These are phyloP conservation scores for Ligdia adustata DNA, from an alignment of 2,888 invertebrate genomes.

Conservation along the genomic window DNA sequence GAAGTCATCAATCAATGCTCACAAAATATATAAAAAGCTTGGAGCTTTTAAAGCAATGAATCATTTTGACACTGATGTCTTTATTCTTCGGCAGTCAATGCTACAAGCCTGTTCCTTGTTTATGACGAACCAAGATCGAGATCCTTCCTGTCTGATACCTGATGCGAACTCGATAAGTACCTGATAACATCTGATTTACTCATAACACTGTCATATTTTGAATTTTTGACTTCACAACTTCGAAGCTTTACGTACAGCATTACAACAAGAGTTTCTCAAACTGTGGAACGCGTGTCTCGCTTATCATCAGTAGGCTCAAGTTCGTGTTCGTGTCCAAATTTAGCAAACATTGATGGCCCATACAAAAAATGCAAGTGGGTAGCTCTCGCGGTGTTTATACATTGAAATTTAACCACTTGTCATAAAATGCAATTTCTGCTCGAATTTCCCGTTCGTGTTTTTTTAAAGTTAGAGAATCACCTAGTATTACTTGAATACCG, in stretches of 20 bases:
- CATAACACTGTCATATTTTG: constrained; percentile 22
- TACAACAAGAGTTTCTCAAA: neutral
- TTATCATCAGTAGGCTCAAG: no score
- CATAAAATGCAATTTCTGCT: no score
- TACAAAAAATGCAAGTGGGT: no score
- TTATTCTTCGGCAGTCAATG: constrained; percentile 23
- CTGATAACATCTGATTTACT: constrained; percentile 41
- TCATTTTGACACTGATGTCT: constrained; percentile 29
- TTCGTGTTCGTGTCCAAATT: no score
- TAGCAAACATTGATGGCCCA: no score
- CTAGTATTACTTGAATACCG: no score
- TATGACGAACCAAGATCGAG: constrained; percentile 14
- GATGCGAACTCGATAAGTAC: no score
- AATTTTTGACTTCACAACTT: neutral
- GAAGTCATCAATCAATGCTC: constrained; percentile 28
- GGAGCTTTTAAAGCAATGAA: constrained; percentile 19
- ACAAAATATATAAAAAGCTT: constrained; percentile 21
- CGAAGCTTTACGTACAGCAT: neutral
- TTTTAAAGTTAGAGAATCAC: no score
- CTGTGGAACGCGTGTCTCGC: neutral
- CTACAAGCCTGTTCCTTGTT: constrained; percentile 22
- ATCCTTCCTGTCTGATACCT: constrained; percentile 20
- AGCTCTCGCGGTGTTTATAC: no score
- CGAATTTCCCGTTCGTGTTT: no score
- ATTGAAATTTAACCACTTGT: no score